Evolutionary conservation across 2,888 invertebrate species (phyloP).

Genomic region (Synanthedon vespiformis): DNA sequence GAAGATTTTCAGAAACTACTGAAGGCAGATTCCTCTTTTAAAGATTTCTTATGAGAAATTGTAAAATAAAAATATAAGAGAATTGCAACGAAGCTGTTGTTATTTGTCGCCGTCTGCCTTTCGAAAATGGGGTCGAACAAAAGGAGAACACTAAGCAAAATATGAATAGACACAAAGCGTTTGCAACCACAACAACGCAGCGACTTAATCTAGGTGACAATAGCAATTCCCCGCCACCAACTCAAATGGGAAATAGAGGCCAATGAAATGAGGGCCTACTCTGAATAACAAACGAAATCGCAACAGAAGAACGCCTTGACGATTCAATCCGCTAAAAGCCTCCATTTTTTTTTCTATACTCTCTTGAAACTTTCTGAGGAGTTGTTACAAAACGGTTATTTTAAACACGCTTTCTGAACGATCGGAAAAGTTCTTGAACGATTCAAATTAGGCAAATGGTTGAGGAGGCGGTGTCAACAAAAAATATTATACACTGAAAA

Average conservation of each 20-base stretch:
- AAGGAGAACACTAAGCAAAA: neutral
- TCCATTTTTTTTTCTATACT: neutral
- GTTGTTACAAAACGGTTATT: neutral
- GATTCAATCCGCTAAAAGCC: slow-evolving; percentile 41
- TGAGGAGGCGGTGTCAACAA: too few relatives aligned
- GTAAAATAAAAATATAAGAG: neutral
- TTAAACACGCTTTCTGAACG: neutral
- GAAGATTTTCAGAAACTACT: too few relatives aligned
- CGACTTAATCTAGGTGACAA: slow-evolving; percentile 1
- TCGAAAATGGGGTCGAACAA: neutral
- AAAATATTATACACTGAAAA: too few relatives aligned
- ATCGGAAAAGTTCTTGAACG: neutral
- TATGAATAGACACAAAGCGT: neutral
- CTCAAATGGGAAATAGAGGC: neutral
- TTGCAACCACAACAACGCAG: neutral
- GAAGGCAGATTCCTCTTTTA: too few relatives aligned
- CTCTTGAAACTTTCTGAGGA: neutral
- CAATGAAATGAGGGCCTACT: neutral
- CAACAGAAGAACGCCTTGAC: slow-evolving; percentile 23
- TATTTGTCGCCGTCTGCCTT: too few relatives aligned
- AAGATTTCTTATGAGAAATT: neutral
- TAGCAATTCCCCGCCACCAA: neutral
- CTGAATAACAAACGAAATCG: slow-evolving; percentile 10
- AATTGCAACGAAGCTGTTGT: too few relatives aligned
- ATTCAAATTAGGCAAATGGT: neutral